phyloP scores from a whole-genome alignment of 2,113 vertebrate species.

The Macrotis lagotis region DNA sequence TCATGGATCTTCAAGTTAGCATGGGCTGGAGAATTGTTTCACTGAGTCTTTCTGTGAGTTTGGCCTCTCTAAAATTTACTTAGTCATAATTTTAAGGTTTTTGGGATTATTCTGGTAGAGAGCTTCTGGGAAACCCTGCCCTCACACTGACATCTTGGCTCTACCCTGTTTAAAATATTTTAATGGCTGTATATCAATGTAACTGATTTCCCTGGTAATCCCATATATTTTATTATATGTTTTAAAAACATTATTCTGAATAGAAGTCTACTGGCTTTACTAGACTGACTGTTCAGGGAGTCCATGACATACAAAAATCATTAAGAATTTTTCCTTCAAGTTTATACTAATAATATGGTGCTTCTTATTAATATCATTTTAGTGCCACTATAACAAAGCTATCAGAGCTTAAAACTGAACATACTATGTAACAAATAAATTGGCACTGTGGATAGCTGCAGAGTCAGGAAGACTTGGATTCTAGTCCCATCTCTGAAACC shows the following conservation, averaged over 20 bases:
- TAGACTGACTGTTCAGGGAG: background rate
- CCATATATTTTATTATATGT: background rate
- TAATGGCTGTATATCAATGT: background rate
- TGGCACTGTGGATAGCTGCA: background rate
- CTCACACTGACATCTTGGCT: too few species aligned
- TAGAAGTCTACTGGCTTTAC: background rate
- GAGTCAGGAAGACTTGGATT: background rate
- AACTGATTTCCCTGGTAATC: background rate
- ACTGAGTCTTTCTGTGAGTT: too few species aligned
- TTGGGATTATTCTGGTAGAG: too few species aligned
- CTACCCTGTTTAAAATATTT: background rate
- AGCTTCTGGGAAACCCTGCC: too few species aligned
- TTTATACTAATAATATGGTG: background rate
- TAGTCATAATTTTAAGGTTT: too few species aligned
- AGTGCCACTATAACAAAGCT: background rate
- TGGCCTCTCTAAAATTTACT: too few species aligned
- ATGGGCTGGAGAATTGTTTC: too few species aligned
- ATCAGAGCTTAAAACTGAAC: background rate
- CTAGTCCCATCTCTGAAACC: background rate
- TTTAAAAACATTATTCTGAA: background rate
- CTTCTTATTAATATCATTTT: constrained; percentile 13
- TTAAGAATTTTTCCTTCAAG: constrained; percentile 33
- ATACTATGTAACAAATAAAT: background rate
- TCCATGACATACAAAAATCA: background rate
- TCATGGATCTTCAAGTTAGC: too few species aligned